A percentile compares a stretch with the other conserved stretches of the same genome.
Evolutionary conservation across 2,797 vertebrate species (phyloP).

Genomic region (Chromobotia macracanthus): DNA sequence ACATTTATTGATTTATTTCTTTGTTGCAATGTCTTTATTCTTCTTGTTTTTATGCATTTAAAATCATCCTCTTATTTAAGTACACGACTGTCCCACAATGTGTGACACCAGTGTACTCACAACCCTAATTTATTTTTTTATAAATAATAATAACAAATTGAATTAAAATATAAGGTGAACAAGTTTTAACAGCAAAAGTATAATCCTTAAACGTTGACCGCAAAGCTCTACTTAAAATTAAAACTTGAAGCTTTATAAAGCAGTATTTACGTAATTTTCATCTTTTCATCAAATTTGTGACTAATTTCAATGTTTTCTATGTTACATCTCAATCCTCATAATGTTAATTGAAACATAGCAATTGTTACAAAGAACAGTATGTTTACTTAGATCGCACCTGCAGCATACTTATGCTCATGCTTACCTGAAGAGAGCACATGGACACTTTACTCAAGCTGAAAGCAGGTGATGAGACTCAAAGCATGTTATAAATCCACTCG

Average conservation of each 20-base stretch:
- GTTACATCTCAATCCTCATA: neutral
- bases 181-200: no score
- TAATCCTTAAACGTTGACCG: neutral
- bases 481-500: constrained; percentile 18
- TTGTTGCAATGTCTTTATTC: no score
- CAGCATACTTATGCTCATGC: constrained; percentile 1
- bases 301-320: neutral
- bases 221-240: neutral
- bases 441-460: neutral
- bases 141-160: neutral
- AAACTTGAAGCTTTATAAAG: neutral
- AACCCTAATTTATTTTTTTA: no score
- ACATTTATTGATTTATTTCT: neutral
- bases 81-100: no score
- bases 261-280: no score
- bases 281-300: neutral
- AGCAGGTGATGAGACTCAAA: no score
- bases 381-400: neutral
- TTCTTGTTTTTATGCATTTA: no score
- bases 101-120: no score
- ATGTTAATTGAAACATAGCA: neutral
- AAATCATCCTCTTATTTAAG: neutral
- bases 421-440: constrained; percentile 24
- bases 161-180: neutral
- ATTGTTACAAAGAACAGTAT: neutral